Conservation (phyloP, 1,140 invertebrate genomes). For the Neotoxoptera formosana region DNA sequence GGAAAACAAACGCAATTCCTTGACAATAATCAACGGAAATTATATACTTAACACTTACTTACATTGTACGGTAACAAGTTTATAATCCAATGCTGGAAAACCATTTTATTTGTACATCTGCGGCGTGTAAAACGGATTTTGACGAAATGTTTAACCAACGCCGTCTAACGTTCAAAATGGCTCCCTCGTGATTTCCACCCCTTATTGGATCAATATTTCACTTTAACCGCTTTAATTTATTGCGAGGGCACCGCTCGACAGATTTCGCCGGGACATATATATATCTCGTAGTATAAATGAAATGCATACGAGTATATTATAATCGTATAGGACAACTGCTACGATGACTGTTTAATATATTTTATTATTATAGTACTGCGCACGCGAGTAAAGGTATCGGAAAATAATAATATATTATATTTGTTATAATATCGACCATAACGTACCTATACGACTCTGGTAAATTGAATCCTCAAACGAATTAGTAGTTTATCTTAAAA, state of each 20-base stretch:
- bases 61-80: neutral
- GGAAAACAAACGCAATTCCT: no score
- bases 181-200: conserved; percentile 48
- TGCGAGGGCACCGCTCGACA: conserved; percentile 17
- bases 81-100: neutral
- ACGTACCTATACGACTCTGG: no score
- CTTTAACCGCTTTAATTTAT: conserved; percentile 41
- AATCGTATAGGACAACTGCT: neutral
- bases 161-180: conserved; percentile 32
- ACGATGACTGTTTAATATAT: neutral
- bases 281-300: neutral
- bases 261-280: neutral
- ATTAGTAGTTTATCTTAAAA: no score
- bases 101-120: conserved; percentile 7
- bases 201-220: conserved; percentile 51
- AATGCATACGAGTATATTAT: neutral
- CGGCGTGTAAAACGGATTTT: conserved; percentile 29
- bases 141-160: conserved; percentile 53
- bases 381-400: neutral
- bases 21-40: neutral
- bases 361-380: neutral
- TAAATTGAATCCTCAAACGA: no score
- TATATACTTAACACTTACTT: neutral
- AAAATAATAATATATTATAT: neutral
- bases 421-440: no score